Evolutionary conservation across 2,113 vertebrate genomes (phyloP).

Genomic region (Zootoca vivipara): DNA sequence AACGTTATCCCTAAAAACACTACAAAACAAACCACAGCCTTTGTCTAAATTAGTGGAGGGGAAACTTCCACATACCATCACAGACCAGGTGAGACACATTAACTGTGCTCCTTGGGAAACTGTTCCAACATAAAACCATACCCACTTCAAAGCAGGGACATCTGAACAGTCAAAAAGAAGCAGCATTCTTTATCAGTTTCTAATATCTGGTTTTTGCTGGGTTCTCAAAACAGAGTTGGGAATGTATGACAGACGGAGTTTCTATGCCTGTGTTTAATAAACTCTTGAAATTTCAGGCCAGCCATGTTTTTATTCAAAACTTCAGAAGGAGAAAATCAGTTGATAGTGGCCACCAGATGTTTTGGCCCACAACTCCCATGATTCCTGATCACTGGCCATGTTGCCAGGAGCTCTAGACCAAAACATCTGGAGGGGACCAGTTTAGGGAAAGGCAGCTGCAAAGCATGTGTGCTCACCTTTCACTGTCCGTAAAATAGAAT

Average conservation of each 20-base stretch:
- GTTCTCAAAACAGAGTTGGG: constrained; percentile 33
- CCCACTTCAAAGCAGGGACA: constrained; percentile 45
- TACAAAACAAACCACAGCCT: constrained; percentile 25
- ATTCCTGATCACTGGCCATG: too few species aligned
- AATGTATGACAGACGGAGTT: constrained; percentile 6
- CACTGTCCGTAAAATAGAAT: neutral
- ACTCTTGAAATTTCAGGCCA: constrained; percentile 26
- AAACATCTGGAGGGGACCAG: too few species aligned
- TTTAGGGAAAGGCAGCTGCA: too few species aligned
- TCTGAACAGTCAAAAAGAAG: constrained; percentile 17
- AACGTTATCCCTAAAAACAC: constrained; percentile 30
- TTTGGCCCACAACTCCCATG: neutral
- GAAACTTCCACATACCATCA: neutral
- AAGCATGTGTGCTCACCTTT: neutral
- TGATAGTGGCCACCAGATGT: neutral
- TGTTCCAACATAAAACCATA: constrained; percentile 39
- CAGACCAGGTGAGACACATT: accelerated
- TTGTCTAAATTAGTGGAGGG: constrained; percentile 26
- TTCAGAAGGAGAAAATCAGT: constrained; percentile 5
- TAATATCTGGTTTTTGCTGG: constrained; percentile 49
- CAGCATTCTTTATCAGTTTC: constrained; percentile 11
- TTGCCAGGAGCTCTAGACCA: too few species aligned
- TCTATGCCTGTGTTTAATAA: constrained; percentile 1
- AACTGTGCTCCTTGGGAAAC: constrained; percentile 35
- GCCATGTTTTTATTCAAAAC: constrained; percentile 12